These are phyloP conservation scores for Sturnira hondurensis DNA, from an alignment of 2,113 vertebrate species.

Conservation along the genomic window DNA sequence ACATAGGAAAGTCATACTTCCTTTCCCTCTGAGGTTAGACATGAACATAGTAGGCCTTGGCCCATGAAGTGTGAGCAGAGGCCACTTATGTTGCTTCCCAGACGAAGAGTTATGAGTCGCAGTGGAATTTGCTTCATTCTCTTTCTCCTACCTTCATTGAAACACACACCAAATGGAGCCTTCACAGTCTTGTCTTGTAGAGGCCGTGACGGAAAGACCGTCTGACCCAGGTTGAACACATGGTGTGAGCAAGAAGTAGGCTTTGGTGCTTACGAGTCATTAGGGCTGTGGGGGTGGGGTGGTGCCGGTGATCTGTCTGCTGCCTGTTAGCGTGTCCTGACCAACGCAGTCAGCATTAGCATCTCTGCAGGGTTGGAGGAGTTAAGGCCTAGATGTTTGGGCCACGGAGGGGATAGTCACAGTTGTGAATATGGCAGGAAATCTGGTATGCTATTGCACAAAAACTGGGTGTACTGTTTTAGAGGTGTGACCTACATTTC, in stretches of 20 bases:
- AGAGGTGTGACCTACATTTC: not conserved
- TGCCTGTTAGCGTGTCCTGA: not conserved
- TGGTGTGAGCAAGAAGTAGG: not conserved
- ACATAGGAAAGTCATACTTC: not conserved
- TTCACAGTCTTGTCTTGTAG: not conserved
- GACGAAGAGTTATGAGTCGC: not conserved
- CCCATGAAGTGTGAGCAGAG: not conserved
- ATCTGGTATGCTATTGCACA: not conserved
- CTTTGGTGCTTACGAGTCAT: not conserved
- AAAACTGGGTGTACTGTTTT: not conserved
- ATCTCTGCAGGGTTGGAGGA: not conserved
- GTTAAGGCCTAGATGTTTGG: not conserved
- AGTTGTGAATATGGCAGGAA: not conserved
- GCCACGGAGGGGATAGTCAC: not conserved
- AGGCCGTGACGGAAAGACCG: not conserved
- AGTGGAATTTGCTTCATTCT: not conserved
- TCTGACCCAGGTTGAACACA: fast-evolving
- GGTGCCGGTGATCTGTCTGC: not conserved
- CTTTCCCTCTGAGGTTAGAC: not conserved
- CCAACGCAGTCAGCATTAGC: no score
- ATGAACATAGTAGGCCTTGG: not conserved
- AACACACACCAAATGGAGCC: not conserved
- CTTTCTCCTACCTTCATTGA: not conserved
- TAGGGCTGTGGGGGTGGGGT: not conserved
- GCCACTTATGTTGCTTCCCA: not conserved